Base-by-base conservation (phyloP, 2,113 vertebrate species). In the Anoura caudifer region DNA sequence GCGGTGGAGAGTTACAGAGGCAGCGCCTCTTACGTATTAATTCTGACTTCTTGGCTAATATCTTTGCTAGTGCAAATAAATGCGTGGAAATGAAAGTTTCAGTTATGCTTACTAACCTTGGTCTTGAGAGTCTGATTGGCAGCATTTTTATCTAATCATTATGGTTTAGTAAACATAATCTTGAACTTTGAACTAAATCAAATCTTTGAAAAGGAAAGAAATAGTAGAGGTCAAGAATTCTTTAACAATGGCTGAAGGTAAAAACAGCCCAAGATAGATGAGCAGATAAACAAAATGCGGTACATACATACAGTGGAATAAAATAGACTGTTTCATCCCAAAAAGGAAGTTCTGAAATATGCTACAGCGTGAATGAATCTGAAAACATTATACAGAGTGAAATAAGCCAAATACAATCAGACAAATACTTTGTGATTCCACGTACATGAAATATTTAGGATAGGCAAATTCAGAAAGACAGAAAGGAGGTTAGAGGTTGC, bases 151-250 rank as follows among this genome's bases (percentile, higher is more conserved):
- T 86, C 89, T 90, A 36, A 45, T 47, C 36, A 67, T 87, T 45
- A 22, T 86, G 76, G 33, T 75, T 92, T 41, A 65, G 38, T 63
- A 65, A 82, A 80, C 26, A 45, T 82, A 61, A 69, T 61, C 22
- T 75, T 87, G 22, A 86, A 79, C 41, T 69, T 75, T 17, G 24
- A 85, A 65, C 79, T 87, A 73, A 82, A 70, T 72, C 38, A 72
- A 87, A 92, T 61, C 83, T 73, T 84, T 69, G 26, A 69, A 50
- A 92, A 90, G 54, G 90, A 96, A 91, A 81, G 52, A 76, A 79
- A 26, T 16, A 26, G 11, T 77, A 67, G 50, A 94, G 91, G 54
- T 45, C 54, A 67, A 69, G 24, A 88, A 61, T 92, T 70, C 13
- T 86, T 92, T 87, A 14, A 56, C 36, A 56, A 0, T 45, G 14